Conservation (phyloP, 2,888 invertebrate species). For the Crematogaster levior region DNA sequence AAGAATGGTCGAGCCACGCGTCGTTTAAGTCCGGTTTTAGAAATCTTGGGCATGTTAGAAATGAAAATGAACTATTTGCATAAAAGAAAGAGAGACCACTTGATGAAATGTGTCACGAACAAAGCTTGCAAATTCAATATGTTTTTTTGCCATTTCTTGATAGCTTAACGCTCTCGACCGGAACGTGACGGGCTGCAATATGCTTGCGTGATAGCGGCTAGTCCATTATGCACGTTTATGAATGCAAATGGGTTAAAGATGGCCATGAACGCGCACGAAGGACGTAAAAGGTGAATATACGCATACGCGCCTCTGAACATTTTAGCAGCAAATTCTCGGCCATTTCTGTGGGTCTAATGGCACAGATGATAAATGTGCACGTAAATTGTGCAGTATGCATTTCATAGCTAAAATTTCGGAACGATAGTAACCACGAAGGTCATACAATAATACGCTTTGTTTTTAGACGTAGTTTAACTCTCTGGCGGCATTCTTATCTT, state of each 20-base stretch:
- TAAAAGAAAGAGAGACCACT: neutral
- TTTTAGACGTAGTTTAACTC: neutral
- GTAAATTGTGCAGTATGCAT: conserved; percentile 18
- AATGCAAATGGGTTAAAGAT: conserved; percentile 54
- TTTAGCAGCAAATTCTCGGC: conserved; percentile 37
- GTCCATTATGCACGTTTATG: conserved; percentile 51
- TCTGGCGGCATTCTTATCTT: neutral
- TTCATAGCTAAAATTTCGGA: conserved; percentile 11
- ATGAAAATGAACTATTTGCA: neutral
- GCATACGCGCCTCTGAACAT: conserved; percentile 39
- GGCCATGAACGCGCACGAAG: conserved; percentile 50
- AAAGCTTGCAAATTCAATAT: conserved; percentile 7
- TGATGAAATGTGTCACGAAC: neutral
- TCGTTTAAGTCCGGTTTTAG: no score
- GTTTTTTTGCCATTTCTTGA: conserved; percentile 30
- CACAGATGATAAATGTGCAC: conserved; percentile 42
- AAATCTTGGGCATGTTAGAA: neutral
- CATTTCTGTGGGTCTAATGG: conserved; percentile 37
- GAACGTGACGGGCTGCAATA: conserved; percentile 40
- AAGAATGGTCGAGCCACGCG: no score
- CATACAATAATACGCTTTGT: neutral
- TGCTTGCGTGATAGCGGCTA: conserved; percentile 49
- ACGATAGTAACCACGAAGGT: neutral
- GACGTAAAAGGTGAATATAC: conserved; percentile 53
- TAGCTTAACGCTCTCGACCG: conserved; percentile 35